phyloP scores from a whole-genome alignment of 1,140 invertebrate species.

The Ectropis grisescens region DNA sequence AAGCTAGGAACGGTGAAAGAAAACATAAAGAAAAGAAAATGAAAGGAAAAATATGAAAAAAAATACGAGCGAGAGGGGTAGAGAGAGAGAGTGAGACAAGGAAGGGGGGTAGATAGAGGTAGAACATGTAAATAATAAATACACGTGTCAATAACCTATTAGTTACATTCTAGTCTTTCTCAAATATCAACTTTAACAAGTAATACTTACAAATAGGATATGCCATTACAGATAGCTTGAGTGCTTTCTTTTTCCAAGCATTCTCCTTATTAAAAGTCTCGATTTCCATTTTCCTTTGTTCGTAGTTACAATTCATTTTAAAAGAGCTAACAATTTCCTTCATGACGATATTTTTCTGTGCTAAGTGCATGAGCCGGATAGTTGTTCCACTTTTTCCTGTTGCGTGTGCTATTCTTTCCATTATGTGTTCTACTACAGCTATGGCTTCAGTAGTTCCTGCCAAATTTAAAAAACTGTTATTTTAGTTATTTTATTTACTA shows the following conservation, averaged over 20 bases:
- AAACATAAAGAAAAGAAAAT: too few species aligned
- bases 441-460: conserved; percentile 77
- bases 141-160: too few species aligned
- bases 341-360: conserved; percentile 45
- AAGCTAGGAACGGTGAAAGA: too few species aligned
- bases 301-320: conserved; percentile 67
- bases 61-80: too few species aligned
- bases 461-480: conserved; percentile 16
- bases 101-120: too few species aligned
- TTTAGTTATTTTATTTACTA: background rate
- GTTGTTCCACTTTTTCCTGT: conserved; percentile 78
- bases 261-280: conserved; percentile 59
- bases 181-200: too few species aligned
- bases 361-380: conserved; percentile 76
- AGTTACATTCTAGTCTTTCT: too few species aligned
- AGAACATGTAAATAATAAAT: too few species aligned
- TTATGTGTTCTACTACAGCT: conserved; percentile 82
- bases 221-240: conserved; percentile 71
- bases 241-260: conserved; percentile 77
- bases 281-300: conserved; percentile 62
- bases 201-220: conserved; percentile 55
- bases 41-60: too few species aligned
- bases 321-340: conserved; percentile 68
- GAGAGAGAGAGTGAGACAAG: too few species aligned
- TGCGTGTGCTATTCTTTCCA: conserved; percentile 84